Conservation (phyloP, 1,140 invertebrate species). For the Mactra quadrangularis region DNA sequence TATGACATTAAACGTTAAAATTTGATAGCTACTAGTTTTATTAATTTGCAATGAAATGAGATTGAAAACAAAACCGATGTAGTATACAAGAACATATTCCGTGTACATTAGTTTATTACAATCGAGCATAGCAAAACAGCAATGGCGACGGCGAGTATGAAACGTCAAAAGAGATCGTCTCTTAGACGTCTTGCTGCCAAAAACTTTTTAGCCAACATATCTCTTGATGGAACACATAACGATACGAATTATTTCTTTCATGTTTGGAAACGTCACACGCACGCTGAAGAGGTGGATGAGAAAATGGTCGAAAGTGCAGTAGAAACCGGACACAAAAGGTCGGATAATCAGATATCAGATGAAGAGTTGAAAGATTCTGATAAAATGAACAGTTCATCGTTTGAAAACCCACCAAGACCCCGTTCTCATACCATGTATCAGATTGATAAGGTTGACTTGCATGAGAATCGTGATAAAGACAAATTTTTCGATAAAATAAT, state of each 20-base stretch:
- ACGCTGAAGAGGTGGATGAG: constrained; percentile 54
- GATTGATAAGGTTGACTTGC: neutral
- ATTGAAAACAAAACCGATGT: too few species aligned
- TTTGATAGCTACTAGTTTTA: too few species aligned
- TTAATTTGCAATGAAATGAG: too few species aligned
- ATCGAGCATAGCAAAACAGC: neutral
- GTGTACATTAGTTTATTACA: neutral
- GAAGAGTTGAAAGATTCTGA: constrained; percentile 3
- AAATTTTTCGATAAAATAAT: constrained; percentile 15
- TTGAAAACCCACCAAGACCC: constrained; percentile 6
- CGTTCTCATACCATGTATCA: constrained; percentile 24
- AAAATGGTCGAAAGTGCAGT: constrained; percentile 31
- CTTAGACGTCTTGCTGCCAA: constrained; percentile 76
- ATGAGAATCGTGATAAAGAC: constrained; percentile 1
- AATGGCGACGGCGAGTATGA: constrained; percentile 75
- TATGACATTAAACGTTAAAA: too few species aligned
- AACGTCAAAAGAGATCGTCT: constrained; percentile 71
- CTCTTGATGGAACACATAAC: constrained; percentile 94
- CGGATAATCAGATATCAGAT: neutral
- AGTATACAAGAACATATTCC: too few species aligned
- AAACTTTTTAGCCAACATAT: constrained; percentile 97
- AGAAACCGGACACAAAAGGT: constrained; percentile 13
- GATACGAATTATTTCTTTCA: constrained; percentile 89
- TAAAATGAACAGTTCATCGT: constrained; percentile 1
- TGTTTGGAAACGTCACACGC: constrained; percentile 70